Percentiles rank a stretch among this genome's conserved stretches.
These are phyloP conservation scores for Trachemys scripta DNA, from an alignment of 2,113 vertebrate species.

Conservation along the genomic window DNA sequence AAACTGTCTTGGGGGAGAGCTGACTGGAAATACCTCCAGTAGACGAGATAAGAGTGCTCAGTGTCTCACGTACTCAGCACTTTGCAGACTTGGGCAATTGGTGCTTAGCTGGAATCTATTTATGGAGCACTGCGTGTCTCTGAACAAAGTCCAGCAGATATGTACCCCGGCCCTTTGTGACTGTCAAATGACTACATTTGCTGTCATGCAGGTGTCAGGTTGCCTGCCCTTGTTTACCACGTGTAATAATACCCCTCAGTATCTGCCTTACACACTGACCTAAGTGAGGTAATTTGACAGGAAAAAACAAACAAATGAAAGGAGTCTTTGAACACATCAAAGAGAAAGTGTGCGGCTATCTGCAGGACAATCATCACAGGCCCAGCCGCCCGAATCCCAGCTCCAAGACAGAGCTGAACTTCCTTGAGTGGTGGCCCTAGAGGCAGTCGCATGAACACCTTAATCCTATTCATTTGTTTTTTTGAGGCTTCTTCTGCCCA, in stretches of 20 bases:
- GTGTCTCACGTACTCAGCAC: accelerated
- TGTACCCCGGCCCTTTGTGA: accelerated
- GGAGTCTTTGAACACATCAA: slow-evolving; percentile 45
- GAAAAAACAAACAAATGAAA: slow-evolving; percentile 55
- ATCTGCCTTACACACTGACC: slow-evolving; percentile 10
- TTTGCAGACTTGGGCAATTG: accelerated
- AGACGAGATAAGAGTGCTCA: neutral
- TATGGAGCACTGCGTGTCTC: accelerated
- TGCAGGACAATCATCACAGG: neutral
- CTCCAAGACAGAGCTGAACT: neutral
- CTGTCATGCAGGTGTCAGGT: slow-evolving; percentile 35
- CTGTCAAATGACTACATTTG: neutral
- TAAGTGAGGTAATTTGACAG: slow-evolving; percentile 12
- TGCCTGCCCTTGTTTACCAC: slow-evolving; percentile 4
- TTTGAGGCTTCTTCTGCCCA: neutral
- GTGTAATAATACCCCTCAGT: slow-evolving; percentile 8
- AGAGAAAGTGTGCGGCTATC: slow-evolving; percentile 26
- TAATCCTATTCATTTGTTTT: neutral
- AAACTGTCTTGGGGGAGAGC: no score
- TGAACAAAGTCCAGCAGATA: neutral
- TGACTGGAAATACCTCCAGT: no score
- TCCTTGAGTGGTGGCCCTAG: no score
- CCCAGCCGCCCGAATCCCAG: neutral
- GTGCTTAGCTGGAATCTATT: accelerated
- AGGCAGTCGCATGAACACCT: neutral